Conservation (phyloP, 2,113 vertebrate genomes). For the rabbit (Oryctolagus cuniculus) region mOryCun1.1 NC_091445.1:2215501-2216000, state of each 20-base stretch:
- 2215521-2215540: no score
- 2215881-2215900: neutral
- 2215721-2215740: neutral
- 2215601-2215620: constrained; percentile 33
- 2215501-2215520: no score
- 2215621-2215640: constrained; percentile 29
- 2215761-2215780: neutral
- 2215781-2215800: neutral
- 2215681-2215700: constrained; percentile 31
- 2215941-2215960: constrained; percentile 28
- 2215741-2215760: neutral
- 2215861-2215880: neutral
- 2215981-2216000: constrained; percentile 14
- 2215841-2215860: neutral
- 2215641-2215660: constrained; percentile 5
- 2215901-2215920: neutral
- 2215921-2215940: neutral
- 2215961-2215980: constrained; percentile 9
- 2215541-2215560: neutral
- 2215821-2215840: constrained; percentile 7
- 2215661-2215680: constrained; percentile 4
- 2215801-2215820: constrained; percentile 16
- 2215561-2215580: neutral
- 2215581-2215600: constrained; percentile 10
- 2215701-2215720: constrained; percentile 3